Evolutionary conservation across 2,113 vertebrate genomes (phyloP), one percentile per base, ranked within the genome.

Genomic region (Corythoichthys haematopterus): DNA sequence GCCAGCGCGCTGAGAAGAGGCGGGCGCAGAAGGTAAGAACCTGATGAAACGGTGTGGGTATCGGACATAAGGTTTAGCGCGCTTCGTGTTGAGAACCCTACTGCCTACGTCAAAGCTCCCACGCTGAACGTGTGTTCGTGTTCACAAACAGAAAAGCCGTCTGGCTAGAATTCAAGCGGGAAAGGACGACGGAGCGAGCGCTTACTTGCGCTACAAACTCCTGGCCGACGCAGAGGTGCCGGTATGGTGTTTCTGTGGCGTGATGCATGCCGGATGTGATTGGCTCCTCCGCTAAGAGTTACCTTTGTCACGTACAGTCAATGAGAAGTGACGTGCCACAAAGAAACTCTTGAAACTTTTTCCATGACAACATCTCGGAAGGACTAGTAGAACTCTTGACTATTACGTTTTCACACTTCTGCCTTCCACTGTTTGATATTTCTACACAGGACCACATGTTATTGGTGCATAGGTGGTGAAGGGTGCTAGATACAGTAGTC

Each of bases 1-100:
- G 96, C 60, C 96, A 99, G 86, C 91, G 97, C 12, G 92, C 97
- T 1, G 97, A 99, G 85, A 98, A 98, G 81, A 92, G 97, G 10
- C 93, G 91, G 43, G 96, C 95, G 0, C 97, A 99, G 72, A 98
- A 97, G 95, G 97, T 98, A 81, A 72, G 33, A 13, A 6, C 20
- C 46, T 13, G 45, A 7, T 1, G 11, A 11, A 46, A 46, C 45
- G 6, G 45, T 2, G 11, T 11, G 2, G 45, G 9, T 2, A 7
- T 43, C 4, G 40, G 40, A 43, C 40, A 2, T 43, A 43, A 6
- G 4, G 40, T 4, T 43, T 43, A 8, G 40, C 40, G 8, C 40
- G 40, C 40, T 43, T 28, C 20, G 20, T 28, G 20, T 0, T 28
- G 20, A 28, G 20, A 28, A 28, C 20, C 20, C 20, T 28, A 28